Evolutionary conservation across 2,113 vertebrate genomes (phyloP).

Genomic region (Pygoscelis antarcticus): DNA sequence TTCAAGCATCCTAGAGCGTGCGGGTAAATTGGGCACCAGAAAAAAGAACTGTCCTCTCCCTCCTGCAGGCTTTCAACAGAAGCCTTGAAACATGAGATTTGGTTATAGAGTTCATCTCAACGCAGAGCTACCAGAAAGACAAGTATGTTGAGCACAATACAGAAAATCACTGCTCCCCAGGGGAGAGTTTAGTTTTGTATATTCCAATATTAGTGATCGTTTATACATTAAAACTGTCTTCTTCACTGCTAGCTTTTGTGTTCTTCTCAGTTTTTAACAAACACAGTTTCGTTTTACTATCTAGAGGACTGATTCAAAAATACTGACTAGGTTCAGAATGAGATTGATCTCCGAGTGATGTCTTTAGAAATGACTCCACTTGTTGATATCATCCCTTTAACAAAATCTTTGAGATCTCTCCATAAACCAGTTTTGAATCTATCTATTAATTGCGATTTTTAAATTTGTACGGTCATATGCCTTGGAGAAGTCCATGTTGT

Average conservation of each 20-base stretch:
- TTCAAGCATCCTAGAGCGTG: not conserved
- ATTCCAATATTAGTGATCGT: not conserved
- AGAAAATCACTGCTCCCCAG: not conserved
- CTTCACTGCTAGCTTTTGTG: not conserved
- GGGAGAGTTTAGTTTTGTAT: not conserved
- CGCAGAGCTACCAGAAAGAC: not conserved
- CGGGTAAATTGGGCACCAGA: constrained; percentile 7
- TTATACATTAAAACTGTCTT: not conserved
- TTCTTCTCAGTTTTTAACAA: not conserved
- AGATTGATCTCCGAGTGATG: not conserved
- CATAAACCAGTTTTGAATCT: not conserved
- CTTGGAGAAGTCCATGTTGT: not conserved
- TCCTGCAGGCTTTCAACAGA: constrained; percentile 16
- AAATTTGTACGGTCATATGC: not conserved
- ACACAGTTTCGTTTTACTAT: not conserved
- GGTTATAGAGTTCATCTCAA: not conserved
- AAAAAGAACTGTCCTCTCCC: not conserved
- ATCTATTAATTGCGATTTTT: not conserved
- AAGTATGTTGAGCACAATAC: not conserved
- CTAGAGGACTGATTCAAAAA: not conserved
- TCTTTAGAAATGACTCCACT: not conserved
- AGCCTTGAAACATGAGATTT: constrained; percentile 23
- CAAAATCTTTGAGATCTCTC: not conserved
- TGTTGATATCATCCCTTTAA: not conserved
- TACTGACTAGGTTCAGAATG: not conserved